These are phyloP conservation scores for Desoria tigrina DNA, from an alignment of 2,888 invertebrate genomes.

Conservation along the genomic window DNA sequence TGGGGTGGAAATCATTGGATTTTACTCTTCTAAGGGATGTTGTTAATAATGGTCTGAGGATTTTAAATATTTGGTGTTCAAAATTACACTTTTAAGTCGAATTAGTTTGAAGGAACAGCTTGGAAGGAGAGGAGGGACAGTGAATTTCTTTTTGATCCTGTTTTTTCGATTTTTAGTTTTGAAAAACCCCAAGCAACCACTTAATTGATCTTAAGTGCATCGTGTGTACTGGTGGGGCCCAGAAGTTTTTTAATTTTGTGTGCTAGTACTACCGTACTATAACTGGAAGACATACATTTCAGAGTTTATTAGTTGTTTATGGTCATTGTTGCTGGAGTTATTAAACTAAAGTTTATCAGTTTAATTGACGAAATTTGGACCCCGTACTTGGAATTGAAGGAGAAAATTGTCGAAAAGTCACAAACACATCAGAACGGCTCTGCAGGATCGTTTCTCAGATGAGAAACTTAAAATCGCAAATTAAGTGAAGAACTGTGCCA, in stretches of 20 bases:
- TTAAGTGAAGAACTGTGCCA: too few relatives aligned
- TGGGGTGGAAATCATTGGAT: conserved; percentile 30
- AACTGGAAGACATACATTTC: too few relatives aligned
- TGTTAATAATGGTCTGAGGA: conserved; percentile 11
- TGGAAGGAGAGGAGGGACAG: neutral
- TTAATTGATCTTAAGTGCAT: neutral
- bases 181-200: conserved; percentile 12
- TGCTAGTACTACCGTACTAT: too few relatives aligned
- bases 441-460: too few relatives aligned
- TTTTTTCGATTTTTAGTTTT: conserved; percentile 2
- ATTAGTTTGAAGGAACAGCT: conserved; percentile 19
- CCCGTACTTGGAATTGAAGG: neutral
- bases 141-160: neutral
- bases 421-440: neutral
- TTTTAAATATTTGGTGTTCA: conserved; percentile 7
- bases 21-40: conserved; percentile 31
- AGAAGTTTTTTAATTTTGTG: conserved; percentile 10
- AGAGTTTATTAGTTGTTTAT: too few relatives aligned
- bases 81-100: conserved; percentile 6
- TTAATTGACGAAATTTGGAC: neutral
- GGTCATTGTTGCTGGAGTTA: neutral
- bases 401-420: neutral
- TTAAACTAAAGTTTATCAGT: neutral
- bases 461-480: too few relatives aligned
- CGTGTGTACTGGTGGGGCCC: conserved; percentile 8